Base-by-base conservation (phyloP, 2,797 vertebrate genomes). In the Takifugu rubripes region DNA sequence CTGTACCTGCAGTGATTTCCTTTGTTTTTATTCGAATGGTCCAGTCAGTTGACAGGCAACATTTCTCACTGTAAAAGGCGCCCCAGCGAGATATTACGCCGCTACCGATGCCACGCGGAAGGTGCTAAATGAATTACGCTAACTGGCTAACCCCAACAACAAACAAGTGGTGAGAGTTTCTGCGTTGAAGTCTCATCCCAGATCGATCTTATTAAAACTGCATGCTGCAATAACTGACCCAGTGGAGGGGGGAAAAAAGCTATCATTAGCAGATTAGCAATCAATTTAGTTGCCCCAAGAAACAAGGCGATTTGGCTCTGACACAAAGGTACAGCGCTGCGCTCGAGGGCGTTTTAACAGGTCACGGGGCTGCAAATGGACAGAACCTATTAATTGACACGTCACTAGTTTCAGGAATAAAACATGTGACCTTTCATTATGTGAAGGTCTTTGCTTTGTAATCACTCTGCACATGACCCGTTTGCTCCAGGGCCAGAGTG, bases 361-460 rank as follows among this genome's bases (percentile, higher is more conserved):
- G 73, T 79, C 71, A 61, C 44, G 12, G 27, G 29, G 43, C 57
- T 68, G 68, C 72, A 81, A 83, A 86, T 77, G 66, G 61, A 68
- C 76, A 75, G 52, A 75, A 67, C 64, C 70, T 72, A 75, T 68
- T 83, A 78, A 82, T 62, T 75, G 75, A 81, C 74, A 79, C 57
- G 57, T 65, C 27, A 55, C 62, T 64, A 47, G 53, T 61, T 42
- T 66, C 14, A 10, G 43, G 62, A 61, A 79, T 77, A 72, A 78
- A 79, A 83, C 63, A 45, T 58, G 57, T 63, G 77, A 87, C 79
- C 87, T 87, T 82, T 84, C 67, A 49, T 81, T 66, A 67, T 5
- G 40, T 45, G 53, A 72, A 75, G 67, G 77, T 75, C 62, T 67
- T 59, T 25, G 24, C 36, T 63, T 59, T 15, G 3, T 71, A 78